These are phyloP conservation scores for Loxodonta africana DNA, from an alignment of 2,113 vertebrate species.

Conservation along the genomic window DNA sequence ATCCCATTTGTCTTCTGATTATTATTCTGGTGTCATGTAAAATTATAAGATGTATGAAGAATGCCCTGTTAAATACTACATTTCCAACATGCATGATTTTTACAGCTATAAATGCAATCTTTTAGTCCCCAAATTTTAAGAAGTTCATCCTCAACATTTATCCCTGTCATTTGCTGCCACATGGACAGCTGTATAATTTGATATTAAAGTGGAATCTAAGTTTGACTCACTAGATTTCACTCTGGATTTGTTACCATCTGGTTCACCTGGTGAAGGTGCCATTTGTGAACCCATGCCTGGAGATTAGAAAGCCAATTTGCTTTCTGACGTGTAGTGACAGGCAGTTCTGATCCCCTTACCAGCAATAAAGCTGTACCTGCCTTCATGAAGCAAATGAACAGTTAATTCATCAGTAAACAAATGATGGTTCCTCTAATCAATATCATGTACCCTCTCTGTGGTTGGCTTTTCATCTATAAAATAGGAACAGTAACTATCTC, in stretches of 20 bases:
- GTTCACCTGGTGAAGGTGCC: neutral
- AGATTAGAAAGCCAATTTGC: neutral
- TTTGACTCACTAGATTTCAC: constrained; percentile 38
- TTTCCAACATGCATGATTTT: constrained; percentile 13
- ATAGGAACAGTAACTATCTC: neutral
- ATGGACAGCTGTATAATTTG: constrained; percentile 1
- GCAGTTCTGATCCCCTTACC: neutral
- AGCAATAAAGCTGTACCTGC: neutral
- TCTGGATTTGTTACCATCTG: neutral
- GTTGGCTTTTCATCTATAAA: neutral
- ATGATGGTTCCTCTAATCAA: neutral
- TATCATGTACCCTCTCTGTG: neutral
- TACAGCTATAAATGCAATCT: constrained; percentile 1
- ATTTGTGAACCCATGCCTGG: neutral
- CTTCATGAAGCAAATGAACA: neutral
- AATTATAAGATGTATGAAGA: constrained; percentile 55
- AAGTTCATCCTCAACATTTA: neutral
- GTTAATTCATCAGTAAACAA: neutral
- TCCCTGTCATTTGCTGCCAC: neutral
- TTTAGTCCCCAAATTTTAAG: constrained; percentile 33
- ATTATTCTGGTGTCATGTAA: constrained; percentile 59
- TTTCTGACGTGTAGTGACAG: neutral
- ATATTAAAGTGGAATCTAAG: neutral
- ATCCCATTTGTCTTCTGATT: constrained; percentile 38
- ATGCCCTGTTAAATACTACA: neutral